Conservation (phyloP, 2,888 invertebrate genomes). For the Brachypterus glaber region DNA sequence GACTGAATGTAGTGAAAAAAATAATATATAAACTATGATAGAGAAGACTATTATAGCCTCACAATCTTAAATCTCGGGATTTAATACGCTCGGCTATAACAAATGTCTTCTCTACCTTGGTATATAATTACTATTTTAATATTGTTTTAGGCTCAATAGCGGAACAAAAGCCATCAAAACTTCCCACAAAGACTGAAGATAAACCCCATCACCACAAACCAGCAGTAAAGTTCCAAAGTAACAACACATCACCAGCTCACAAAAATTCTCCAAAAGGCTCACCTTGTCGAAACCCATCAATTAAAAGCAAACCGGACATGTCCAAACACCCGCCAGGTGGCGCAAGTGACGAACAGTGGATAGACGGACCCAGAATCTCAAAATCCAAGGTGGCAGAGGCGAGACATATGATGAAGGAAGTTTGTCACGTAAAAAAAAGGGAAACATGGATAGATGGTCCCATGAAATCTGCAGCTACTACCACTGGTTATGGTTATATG, state of each 20-base stretch:
- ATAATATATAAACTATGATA: no score
- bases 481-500: slow-evolving; percentile 76
- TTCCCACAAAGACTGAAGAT: slow-evolving; percentile 41
- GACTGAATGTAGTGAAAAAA: no score
- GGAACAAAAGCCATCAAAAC: slow-evolving; percentile 46
- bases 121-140: not conserved
- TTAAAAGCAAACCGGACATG: slow-evolving; percentile 48
- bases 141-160: slow-evolving; percentile 46
- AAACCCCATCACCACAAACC: slow-evolving; percentile 50
- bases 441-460: slow-evolving; percentile 97
- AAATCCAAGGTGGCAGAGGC: slow-evolving; percentile 75
- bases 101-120: no score
- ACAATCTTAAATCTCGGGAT: no score
- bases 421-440: slow-evolving; percentile 64
- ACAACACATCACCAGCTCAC: slow-evolving; percentile 46
- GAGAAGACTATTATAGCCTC: no score
- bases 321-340: slow-evolving; percentile 43
- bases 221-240: slow-evolving; percentile 43
- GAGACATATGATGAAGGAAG: slow-evolving; percentile 67
- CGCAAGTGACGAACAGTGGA: slow-evolving; percentile 87
- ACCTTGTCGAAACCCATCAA: slow-evolving; percentile 43
- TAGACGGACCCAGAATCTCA: slow-evolving; percentile 88
- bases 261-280: slow-evolving; percentile 47
- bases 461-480: slow-evolving; percentile 51
- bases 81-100: no score